Evolutionary conservation across 2,797 vertebrate genomes (phyloP), one percentile per base, ranked within the genome.

Genomic region (Rachycentron canadum): DNA sequence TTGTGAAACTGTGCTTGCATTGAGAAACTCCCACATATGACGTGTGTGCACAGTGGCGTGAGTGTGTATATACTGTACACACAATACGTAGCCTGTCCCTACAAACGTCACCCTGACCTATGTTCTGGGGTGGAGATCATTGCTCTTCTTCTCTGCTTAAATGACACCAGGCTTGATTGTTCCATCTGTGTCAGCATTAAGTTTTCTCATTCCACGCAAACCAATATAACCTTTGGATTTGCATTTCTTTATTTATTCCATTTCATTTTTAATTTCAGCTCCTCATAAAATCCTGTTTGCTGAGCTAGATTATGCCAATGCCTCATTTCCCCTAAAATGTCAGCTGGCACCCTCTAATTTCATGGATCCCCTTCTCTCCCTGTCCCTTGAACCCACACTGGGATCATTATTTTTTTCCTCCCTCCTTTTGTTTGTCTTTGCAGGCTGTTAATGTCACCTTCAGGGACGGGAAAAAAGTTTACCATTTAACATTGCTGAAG

Each of bases 61-160:
- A 74, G 16, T 30, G 36, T 89, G 85, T 90, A 36, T 84, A n/a
- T 78, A 87, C 69, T 83, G 67, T 85, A 90, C 81, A 92, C 85
- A 87, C 56, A 55, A 47, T 21, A 50, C 8, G 11, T 49, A 41
- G 26, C 47, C 58, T 60, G 7, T 26, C 9, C 19, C 36, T 28
- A 28, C 9, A 56, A 77, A 53, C 26, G 47, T 61, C 26, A 52
- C 25, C 10, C 28, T 47, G 34, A 30, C 74, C 73, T 71, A 13
- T 62, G 47, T 55, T 32, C 60, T 30, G 7, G n/a, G 16, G 23
- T 7, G 28, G 36, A 58, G 58, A 25, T 58, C 43, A 14, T 4
- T 0, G 9, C 38, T 56, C 41, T 32, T 36, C 16, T 23, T 59
- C 17, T 43, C 23, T 66, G 30, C 16, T 17, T 23, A 43, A 25